Evolutionary conservation across 1,140 invertebrate genomes (phyloP).

Genomic region (Caenorhabditis tropicalis): DNA sequence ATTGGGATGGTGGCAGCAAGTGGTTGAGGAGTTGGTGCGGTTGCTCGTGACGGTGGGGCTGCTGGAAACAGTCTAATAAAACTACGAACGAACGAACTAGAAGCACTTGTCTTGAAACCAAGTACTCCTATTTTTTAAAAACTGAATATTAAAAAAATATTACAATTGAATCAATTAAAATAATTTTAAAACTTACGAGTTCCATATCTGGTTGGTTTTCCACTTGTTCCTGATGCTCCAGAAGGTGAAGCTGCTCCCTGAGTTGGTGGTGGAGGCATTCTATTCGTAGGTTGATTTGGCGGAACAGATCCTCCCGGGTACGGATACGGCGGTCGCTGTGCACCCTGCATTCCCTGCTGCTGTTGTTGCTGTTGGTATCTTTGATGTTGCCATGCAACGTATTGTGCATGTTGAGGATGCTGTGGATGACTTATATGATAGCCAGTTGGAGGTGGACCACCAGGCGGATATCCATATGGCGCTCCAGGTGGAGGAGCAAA

Average conservation of each 20-base stretch:
- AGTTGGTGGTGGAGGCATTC: constrained; percentile 12
- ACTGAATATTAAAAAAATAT: too few relatives aligned
- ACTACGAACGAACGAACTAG: background rate
- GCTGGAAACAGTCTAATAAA: background rate
- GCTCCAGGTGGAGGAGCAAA: constrained; percentile 40
- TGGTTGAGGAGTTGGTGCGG: constrained; percentile 22
- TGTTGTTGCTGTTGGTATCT: background rate
- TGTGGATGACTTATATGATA: background rate
- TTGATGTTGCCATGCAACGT: constrained; percentile 32
- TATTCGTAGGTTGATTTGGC: background rate
- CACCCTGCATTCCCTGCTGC: background rate
- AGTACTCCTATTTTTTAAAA: too few relatives aligned
- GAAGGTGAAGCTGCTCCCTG: constrained; percentile 38
- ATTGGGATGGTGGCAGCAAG: constrained; percentile 83
- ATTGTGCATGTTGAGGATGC: background rate
- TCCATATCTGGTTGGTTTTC: constrained; percentile 24
- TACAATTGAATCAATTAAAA: background rate
- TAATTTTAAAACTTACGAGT: background rate
- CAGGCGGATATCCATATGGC: constrained; percentile 3
- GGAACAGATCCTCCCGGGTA: background rate
- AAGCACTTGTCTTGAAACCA: background rate
- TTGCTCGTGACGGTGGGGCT: background rate
- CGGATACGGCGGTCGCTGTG: background rate
- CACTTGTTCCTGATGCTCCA: background rate
- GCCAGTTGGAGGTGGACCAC: background rate